Evolutionary conservation across 2,888 invertebrate species (phyloP).

Genomic region (Nephrocerus scutellatus): DNA sequence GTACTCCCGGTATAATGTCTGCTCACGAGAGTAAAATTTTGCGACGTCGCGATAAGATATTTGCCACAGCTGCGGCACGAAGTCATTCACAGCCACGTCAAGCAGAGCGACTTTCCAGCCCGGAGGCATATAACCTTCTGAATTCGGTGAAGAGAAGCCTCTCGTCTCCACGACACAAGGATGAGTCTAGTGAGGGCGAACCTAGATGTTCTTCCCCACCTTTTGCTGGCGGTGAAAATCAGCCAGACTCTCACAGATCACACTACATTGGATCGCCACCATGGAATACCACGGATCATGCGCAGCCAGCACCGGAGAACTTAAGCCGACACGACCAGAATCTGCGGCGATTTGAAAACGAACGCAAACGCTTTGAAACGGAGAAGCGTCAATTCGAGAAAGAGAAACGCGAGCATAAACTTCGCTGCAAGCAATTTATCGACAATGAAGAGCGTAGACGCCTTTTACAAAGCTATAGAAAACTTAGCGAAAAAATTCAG

Average conservation of each 20-base stretch:
- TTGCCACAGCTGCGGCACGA: conserved; percentile 44
- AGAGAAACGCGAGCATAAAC: conserved; percentile 51
- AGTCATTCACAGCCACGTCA: conserved; percentile 45
- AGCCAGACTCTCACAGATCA: too few species aligned
- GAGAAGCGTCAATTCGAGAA: conserved; percentile 48
- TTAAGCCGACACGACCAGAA: conserved; percentile 41
- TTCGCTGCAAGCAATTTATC: conserved; percentile 39
- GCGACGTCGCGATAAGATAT: conserved; percentile 39
- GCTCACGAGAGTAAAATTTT: conserved; percentile 46
- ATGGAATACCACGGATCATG: conserved; percentile 7
- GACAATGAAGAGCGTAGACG: conserved; percentile 43
- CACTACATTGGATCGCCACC: too few species aligned
- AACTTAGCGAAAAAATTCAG: conserved; percentile 37
- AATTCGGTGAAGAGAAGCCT: conserved; percentile 38
- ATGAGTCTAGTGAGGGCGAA: conserved; percentile 43
- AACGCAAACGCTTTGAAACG: conserved; percentile 46
- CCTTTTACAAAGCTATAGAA: conserved; percentile 39
- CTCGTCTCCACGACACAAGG: conserved; percentile 44
- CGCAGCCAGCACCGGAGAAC: conserved; percentile 29
- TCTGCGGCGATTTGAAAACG: conserved; percentile 43
- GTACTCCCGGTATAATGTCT: conserved; percentile 33
- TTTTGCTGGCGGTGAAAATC: background rate
- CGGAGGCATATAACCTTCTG: conserved; percentile 39
- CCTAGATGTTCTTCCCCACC: too few species aligned
- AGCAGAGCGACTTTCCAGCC: conserved; percentile 35